Evolutionary conservation across 2,888 invertebrate species (phyloP).

Genomic region (Leptinotarsa peninsularis): DNA sequence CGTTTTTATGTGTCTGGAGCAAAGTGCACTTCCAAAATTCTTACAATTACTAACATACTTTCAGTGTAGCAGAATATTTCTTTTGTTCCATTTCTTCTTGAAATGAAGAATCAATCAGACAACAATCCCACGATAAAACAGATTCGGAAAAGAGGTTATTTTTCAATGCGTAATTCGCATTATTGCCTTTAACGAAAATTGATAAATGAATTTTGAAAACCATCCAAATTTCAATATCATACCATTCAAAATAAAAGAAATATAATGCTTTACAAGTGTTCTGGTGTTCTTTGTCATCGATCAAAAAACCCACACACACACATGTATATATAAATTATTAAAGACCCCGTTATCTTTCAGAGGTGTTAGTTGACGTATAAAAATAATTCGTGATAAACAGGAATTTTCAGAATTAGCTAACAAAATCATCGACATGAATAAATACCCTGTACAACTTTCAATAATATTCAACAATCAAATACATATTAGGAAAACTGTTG

Average conservation of each 20-base stretch:
- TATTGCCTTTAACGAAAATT: background rate
- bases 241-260: slow-evolving; percentile 7
- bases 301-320: too few species aligned
- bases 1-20: too few species aligned
- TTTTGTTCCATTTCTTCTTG: background rate
- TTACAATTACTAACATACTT: too few species aligned
- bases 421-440: background rate
- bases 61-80: background rate
- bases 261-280: background rate
- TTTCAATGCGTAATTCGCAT: background rate
- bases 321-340: too few species aligned
- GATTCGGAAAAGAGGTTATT: background rate
- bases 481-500: too few species aligned
- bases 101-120: background rate
- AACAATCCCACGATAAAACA: background rate
- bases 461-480: background rate
- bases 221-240: slow-evolving; percentile 16
- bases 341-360: too few species aligned
- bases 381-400: too few species aligned
- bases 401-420: too few species aligned
- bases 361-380: too few species aligned
- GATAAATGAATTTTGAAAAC: slow-evolving; percentile 19
- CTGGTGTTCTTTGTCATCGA: background rate
- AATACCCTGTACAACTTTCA: slow-evolving; percentile 7
- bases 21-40: too few species aligned